Conservation (phyloP, 2,888 invertebrate species). For the Apamea monoglypha region DNA sequence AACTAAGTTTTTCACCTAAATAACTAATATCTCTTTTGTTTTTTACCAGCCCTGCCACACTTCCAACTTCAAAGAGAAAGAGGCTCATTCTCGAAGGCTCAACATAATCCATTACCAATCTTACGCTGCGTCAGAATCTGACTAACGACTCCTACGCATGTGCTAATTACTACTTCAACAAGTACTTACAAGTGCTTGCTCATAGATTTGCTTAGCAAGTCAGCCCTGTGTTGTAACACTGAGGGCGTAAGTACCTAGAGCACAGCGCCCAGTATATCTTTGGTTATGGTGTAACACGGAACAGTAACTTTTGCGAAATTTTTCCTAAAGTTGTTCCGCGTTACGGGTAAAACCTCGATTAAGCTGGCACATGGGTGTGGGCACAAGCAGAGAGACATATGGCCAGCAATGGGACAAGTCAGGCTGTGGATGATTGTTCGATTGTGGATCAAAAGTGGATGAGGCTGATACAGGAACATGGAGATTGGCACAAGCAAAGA, state of each 20-base stretch:
- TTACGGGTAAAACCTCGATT: background rate
- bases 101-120: slow-evolving; percentile 46
- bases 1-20: background rate
- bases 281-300: background rate
- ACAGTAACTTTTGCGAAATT: background rate
- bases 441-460: too few species aligned
- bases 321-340: background rate
- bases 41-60: slow-evolving; percentile 23
- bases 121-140: slow-evolving; percentile 53
- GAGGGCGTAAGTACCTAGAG: slow-evolving; percentile 42
- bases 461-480: too few species aligned
- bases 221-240: slow-evolving; percentile 48
- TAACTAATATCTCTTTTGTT: background rate
- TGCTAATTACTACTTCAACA: slow-evolving; percentile 52
- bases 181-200: slow-evolving; percentile 53
- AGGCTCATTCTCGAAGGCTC: slow-evolving; percentile 43
- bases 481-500: too few species aligned
- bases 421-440: too few species aligned
- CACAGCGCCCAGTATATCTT: background rate
- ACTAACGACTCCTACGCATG: slow-evolving; percentile 57
- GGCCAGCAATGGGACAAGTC: too few species aligned
- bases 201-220: slow-evolving; percentile 44
- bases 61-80: slow-evolving; percentile 52
- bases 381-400: too few species aligned
- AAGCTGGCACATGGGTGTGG: background rate